Base-by-base conservation (phyloP, 2,888 invertebrate genomes). In the Epiblema foenella region DNA sequence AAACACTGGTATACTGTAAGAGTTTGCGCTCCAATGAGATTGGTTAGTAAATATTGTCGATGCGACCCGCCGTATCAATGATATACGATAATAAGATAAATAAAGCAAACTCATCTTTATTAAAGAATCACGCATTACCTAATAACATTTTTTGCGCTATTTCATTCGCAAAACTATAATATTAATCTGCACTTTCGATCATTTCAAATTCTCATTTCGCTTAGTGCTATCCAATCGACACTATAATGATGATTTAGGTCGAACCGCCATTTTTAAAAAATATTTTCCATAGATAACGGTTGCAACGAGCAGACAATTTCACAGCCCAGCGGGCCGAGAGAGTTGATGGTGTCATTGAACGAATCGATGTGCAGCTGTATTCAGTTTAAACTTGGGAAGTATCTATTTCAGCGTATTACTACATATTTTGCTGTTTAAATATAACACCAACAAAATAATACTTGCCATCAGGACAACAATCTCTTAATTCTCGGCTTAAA, bases 261-360 rank as follows among this genome's bases (percentile, higher is more conserved):
- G 10, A 18, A 9, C 33, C 9, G 20, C 24, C 56, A 56, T 56
- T 56, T 68, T 24, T 15, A 42, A 39, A 68, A 59, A 52, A 52
- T 24, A 56, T 39, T 39, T 24, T 17, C 56, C 54, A 56, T 63
- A 58, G 52, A 63, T 42, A 39, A 29, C 52, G 58, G 57, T 20
- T 39, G 29, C 29, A 54, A 49, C 54, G 59, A 64, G 62, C 46
- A 73, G 80, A 76, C 83, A 87, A 87, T 87, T 87, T 87, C 77
- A 81, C 87, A 76, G 81, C 69, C 76, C 86, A 85, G 63, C 82
- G 86, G 78, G 74, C 78, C 85, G 85, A 75, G 81, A 80, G 75
- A 52, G 18, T 52, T 64, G 64, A 64, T 64, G 64, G 64, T 64
- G 64, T 64, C 80, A 81, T 83, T 81, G 81, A 73, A 75, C 69